These are phyloP conservation scores for Apaloderma vittatum DNA, from an alignment of 2,113 vertebrate species.

Conservation along the genomic window DNA sequence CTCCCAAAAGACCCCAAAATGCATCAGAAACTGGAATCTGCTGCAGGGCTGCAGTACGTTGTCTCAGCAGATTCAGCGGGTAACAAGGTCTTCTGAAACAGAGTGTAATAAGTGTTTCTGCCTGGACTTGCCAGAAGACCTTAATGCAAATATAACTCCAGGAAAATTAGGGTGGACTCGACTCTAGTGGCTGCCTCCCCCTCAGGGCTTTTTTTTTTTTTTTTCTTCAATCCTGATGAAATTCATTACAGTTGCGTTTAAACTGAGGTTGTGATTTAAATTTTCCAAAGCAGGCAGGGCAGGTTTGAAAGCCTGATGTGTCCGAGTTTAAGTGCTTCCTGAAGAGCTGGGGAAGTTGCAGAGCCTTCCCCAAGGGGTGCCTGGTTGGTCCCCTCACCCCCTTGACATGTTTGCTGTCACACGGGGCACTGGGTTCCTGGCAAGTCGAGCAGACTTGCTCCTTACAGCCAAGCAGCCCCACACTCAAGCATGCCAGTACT, in stretches of 20 bases:
- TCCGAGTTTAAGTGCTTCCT: slow-evolving; percentile 9
- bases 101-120: slow-evolving; percentile 18
- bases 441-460: slow-evolving; percentile 30
- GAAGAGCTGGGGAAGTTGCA: background rate
- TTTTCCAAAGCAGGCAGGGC: slow-evolving; percentile 57
- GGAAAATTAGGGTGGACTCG: slow-evolving; percentile 59
- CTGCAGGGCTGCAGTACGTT: background rate
- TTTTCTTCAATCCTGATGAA: background rate
- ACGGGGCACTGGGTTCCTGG: slow-evolving; percentile 9
- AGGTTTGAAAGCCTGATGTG: slow-evolving; percentile 53
- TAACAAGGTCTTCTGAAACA: slow-evolving; percentile 14
- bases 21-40: background rate
- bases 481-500: slow-evolving; percentile 41
- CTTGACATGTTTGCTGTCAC: slow-evolving; percentile 15
- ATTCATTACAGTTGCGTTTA: slow-evolving; percentile 55
- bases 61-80: slow-evolving; percentile 17
- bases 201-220: background rate
- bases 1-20: background rate
- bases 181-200: slow-evolving; percentile 42
- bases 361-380: background rate
- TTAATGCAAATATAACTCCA: slow-evolving; percentile 43
- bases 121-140: slow-evolving; percentile 54
- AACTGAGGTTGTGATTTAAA: slow-evolving; percentile 49
- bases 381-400: background rate
- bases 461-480: background rate